phyloP scores from a whole-genome alignment of 2,113 vertebrate species.

The Megaleporinus macrocephalus region DNA sequence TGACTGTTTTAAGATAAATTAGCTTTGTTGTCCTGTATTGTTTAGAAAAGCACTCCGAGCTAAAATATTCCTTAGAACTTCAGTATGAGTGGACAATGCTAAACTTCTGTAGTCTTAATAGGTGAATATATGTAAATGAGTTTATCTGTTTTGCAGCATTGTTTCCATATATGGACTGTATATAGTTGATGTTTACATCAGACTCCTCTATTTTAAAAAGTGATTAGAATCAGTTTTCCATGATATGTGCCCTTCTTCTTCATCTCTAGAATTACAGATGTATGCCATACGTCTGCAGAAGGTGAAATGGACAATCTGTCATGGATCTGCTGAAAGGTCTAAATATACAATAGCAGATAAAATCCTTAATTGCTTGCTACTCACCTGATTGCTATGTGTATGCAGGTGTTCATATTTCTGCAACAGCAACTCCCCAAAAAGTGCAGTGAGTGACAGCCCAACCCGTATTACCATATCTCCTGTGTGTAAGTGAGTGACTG shows the following conservation, averaged over 20 bases:
- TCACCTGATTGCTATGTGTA: not conserved
- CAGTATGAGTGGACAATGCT: too few relatives aligned
- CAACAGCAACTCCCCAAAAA: not conserved
- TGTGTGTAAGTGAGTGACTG: conserved; percentile 20
- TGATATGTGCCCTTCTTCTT: not conserved
- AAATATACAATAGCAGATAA: not conserved
- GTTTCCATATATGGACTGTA: too few relatives aligned
- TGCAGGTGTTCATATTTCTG: conserved; percentile 7
- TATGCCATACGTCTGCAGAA: not conserved
- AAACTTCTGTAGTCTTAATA: too few relatives aligned
- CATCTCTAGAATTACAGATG: not conserved
- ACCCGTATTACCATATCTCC: not conserved
- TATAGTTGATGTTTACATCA: too few relatives aligned
- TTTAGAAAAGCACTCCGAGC: too few relatives aligned
- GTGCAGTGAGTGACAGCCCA: not conserved
- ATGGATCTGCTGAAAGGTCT: not conserved
- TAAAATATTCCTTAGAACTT: too few relatives aligned
- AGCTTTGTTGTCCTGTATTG: too few relatives aligned
- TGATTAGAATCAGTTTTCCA: too few relatives aligned
- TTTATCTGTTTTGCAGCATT: too few relatives aligned
- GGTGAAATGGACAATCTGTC: not conserved
- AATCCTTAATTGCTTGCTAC: not conserved
- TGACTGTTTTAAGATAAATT: not conserved
- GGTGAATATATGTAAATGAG: too few relatives aligned
- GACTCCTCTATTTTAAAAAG: too few relatives aligned